These are phyloP conservation scores for Chrysina gloriosa DNA, from an alignment of 2,888 invertebrate species.

Conservation along the genomic window DNA sequence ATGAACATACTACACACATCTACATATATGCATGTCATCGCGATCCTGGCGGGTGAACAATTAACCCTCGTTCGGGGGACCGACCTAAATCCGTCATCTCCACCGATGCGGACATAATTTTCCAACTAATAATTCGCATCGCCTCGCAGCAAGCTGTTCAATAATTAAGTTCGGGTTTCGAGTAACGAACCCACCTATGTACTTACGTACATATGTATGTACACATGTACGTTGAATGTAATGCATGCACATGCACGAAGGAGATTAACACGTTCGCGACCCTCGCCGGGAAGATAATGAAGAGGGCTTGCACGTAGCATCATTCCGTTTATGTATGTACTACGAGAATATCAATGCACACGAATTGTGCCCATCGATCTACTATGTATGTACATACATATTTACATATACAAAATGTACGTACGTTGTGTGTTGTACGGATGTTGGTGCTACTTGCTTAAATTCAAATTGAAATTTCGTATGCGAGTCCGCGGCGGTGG, in stretches of 20 bases:
- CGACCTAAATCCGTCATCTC: slow-evolving; percentile 28
- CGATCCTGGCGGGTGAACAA: not conserved
- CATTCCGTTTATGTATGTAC: too few species aligned
- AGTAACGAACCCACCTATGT: too few species aligned
- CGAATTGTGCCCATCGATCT: too few species aligned
- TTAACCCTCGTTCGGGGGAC: not conserved
- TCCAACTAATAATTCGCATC: slow-evolving; percentile 14
- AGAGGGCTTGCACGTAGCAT: too few species aligned
- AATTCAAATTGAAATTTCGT: too few species aligned
- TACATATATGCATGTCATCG: not conserved
- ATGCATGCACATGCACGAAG: not conserved
- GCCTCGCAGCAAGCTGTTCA: not conserved
- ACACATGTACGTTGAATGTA: not conserved
- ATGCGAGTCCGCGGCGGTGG: too few species aligned
- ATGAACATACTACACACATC: not conserved
- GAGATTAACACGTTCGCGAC: not conserved
- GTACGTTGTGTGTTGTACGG: too few species aligned
- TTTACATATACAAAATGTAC: too few species aligned
- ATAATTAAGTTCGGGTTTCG: slow-evolving; percentile 12
- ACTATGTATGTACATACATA: too few species aligned
- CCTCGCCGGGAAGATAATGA: too few species aligned
- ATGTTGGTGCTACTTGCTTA: too few species aligned
- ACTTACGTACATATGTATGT: not conserved
- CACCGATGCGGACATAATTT: slow-evolving; percentile 19
- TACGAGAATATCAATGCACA: too few species aligned